Evolutionary conservation across 2,888 invertebrate genomes (phyloP).

Genomic region (Acronicta psi): DNA sequence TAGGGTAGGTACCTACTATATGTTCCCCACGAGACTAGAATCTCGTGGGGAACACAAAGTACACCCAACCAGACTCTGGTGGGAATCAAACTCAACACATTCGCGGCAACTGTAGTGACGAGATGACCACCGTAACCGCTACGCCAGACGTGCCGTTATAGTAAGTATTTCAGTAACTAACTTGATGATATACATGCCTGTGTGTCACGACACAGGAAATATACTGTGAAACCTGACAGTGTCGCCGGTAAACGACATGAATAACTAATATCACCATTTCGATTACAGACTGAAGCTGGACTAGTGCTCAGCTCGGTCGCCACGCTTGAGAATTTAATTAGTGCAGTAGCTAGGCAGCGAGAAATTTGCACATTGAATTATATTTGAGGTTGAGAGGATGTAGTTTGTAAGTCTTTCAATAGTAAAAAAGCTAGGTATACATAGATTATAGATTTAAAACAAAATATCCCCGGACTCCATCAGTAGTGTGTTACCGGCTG

Average conservation of each 20-base stretch:
- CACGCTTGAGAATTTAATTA: slow-evolving; percentile 2
- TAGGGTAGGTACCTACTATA: too few species aligned
- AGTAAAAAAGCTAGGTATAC: not conserved
- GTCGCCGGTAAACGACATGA: slow-evolving; percentile 45
- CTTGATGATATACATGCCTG: not conserved
- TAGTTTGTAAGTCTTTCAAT: not conserved
- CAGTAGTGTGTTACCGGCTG: too few species aligned
- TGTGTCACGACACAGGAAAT: slow-evolving; percentile 29
- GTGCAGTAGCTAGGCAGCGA: not conserved
- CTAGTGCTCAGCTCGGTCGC: slow-evolving; percentile 6
- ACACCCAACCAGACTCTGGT: too few species aligned
- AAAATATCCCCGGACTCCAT: too few species aligned
- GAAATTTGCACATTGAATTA: not conserved
- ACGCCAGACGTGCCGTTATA: too few species aligned
- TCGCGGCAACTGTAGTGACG: too few species aligned
- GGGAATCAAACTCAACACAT: too few species aligned
- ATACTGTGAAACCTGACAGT: slow-evolving; percentile 39
- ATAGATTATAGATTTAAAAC: too few species aligned
- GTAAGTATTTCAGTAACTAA: not conserved
- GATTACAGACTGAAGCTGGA: slow-evolving; percentile 6
- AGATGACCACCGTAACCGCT: too few species aligned
- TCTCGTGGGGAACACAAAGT: too few species aligned
- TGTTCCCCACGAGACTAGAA: too few species aligned
- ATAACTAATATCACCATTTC: slow-evolving; percentile 51
- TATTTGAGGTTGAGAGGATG: not conserved